Percentiles rank a stretch among this genome's conserved stretches.
These are phyloP conservation scores for Drosophila sordidapex DNA, from an alignment of 2,888 invertebrate species.

Conservation along the genomic window DNA sequence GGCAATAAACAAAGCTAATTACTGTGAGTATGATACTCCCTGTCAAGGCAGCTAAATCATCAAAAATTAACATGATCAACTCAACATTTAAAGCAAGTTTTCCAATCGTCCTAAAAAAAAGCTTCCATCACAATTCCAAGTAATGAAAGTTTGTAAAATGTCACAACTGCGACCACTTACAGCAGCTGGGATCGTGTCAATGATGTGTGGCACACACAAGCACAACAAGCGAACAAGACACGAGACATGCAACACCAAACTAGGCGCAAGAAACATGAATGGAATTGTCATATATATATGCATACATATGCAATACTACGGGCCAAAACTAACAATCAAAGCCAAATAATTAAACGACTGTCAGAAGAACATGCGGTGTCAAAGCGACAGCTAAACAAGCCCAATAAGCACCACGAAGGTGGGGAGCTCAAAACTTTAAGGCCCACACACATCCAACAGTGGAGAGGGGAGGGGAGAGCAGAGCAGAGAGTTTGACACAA, in stretches of 20 bases:
- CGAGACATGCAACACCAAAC: slow-evolving; percentile 51
- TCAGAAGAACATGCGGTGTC: slow-evolving; percentile 60
- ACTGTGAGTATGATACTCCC: neutral
- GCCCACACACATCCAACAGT: slow-evolving; percentile 56
- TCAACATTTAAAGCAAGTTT: neutral
- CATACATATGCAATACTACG: slow-evolving; percentile 19
- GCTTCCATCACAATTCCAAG: slow-evolving; percentile 19
- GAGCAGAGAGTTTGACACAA: slow-evolving; percentile 68
- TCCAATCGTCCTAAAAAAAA: neutral
- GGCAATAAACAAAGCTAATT: neutral
- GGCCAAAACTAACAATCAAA: slow-evolving; percentile 63
- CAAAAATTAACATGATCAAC: neutral
- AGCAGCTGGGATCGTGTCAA: slow-evolving; percentile 73
- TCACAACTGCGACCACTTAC: slow-evolving; percentile 35
- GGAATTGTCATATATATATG: slow-evolving; percentile 53
- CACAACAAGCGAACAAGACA: slow-evolving; percentile 37
- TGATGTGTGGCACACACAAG: slow-evolving; percentile 43
- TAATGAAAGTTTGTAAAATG: slow-evolving; percentile 46
- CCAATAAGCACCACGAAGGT: slow-evolving; percentile 9
- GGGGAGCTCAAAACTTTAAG: slow-evolving; percentile 13
- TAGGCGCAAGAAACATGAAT: slow-evolving; percentile 69
- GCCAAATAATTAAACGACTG: slow-evolving; percentile 80
- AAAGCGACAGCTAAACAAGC: slow-evolving; percentile 46
- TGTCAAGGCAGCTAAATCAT: neutral
- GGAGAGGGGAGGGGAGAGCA: neutral